Evolutionary conservation across 1,140 invertebrate species (phyloP).

Genomic region (Sinonovacula constricta): DNA sequence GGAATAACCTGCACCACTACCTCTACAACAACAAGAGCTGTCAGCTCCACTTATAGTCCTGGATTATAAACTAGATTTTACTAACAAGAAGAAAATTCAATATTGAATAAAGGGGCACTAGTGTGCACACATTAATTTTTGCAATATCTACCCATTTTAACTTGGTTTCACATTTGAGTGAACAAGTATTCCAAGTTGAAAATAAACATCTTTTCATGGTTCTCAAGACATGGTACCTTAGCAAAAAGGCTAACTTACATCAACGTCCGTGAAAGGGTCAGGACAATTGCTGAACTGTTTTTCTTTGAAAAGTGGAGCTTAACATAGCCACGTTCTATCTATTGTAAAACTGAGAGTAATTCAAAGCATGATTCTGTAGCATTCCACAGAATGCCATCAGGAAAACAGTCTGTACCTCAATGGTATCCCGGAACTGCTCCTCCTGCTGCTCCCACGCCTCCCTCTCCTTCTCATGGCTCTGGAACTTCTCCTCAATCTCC

Average conservation of each 20-base stretch:
- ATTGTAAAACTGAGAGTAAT: neutral
- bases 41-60: neutral
- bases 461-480: slow-evolving; percentile 60
- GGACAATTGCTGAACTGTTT: neutral
- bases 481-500: slow-evolving; percentile 81
- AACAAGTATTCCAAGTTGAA: too few species aligned
- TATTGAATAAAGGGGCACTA: too few species aligned
- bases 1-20: neutral
- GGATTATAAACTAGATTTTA: neutral
- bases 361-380: too few species aligned
- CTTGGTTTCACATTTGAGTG: too few species aligned
- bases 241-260: too few species aligned
- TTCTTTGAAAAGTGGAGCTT: neutral
- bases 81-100: neutral
- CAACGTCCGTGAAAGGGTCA: neutral
- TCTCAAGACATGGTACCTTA: too few species aligned
- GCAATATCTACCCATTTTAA: too few species aligned
- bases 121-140: too few species aligned
- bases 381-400: neutral
- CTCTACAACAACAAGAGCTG: neutral
- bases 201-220: too few species aligned
- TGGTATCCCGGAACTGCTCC: slow-evolving; percentile 76
- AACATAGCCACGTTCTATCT: neutral
- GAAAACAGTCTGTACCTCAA: slow-evolving; percentile 43
- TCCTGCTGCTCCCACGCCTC: slow-evolving; percentile 61